Base-by-base conservation (phyloP, 2,797 vertebrate species). In the Heteromormyrus szaboi region DNA sequence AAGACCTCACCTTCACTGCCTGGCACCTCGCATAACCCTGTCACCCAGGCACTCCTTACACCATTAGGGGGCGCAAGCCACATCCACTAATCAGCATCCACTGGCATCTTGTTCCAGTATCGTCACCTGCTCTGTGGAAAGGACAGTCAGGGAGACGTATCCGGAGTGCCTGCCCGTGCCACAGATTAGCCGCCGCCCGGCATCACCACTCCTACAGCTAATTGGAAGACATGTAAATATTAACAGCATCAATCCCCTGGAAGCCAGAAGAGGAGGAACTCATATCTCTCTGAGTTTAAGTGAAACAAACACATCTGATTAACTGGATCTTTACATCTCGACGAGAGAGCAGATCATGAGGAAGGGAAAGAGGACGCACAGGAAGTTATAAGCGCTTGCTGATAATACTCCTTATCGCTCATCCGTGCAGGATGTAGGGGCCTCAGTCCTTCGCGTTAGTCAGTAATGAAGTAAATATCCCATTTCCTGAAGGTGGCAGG, bases 171-270 rank as follows among this genome's bases (percentile, higher is more conserved):
- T 41, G 68, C 68, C 29, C n/a, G 1, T 19, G 25, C 50, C 11
- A 8, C 50, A 53, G 50, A 53, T 11, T 11, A 50, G 48, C 46
- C 50, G n/a, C 22, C 11, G 0, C 12, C 3, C 50, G 12, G 76
- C 7, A 3, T 22, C n/a, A 25, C 14, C 50, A 29, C 84, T 19
- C 8, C 53, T 29, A 8, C 56, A 19, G 44, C 54, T 51, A 53
- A 85, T 89, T 85, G 41, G 22, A 86, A 25, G 54, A 46, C 19
- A 50, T 48, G 81, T 86, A 89, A 89, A 89, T 83, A 86, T 85
- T 68, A 85, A 68, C 19, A 50, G 53, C 65, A 0, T 68, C 29
- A 51, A 68, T 12, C 48, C 19, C 50, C 33, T 81, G 76, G 76
- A 81, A 81, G 41, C 14, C 76, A n/a, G 19, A 19, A 19, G 72